Percentiles rank a stretch among this genome's conserved stretches.
phyloP scores from a whole-genome alignment of 2,888 invertebrate species.

The Hypercompe scribonia region DNA sequence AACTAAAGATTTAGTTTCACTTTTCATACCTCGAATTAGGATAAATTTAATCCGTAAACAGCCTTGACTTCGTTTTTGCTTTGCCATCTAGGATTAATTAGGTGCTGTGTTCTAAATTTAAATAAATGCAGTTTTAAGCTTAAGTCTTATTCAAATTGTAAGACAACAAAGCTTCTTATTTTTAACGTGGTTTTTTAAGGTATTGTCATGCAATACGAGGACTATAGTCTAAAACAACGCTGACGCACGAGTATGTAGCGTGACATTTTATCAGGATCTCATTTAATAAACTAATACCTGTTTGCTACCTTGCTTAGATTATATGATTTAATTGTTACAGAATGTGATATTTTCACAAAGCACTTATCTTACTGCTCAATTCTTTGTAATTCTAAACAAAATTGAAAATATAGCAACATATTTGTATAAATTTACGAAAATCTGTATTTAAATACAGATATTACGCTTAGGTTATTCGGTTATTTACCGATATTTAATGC shows the following conservation, averaged over 20 bases:
- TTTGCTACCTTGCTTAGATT: too few relatives aligned
- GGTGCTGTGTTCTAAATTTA: constrained; percentile 30
- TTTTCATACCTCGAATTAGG: constrained; percentile 66
- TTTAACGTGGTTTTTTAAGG: too few relatives aligned
- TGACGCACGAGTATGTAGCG: too few relatives aligned
- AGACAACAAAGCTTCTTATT: neutral
- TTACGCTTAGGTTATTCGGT: neutral
- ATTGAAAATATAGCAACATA: too few relatives aligned
- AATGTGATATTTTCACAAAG: too few relatives aligned
- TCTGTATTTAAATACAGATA: neutral
- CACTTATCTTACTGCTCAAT: too few relatives aligned
- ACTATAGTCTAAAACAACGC: too few relatives aligned
- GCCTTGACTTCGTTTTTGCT: constrained; percentile 66
- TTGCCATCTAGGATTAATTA: constrained; percentile 51
- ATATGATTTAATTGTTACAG: too few relatives aligned
- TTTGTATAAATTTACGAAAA: neutral
- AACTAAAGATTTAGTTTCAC: constrained; percentile 75
- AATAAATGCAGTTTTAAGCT: constrained; percentile 25
- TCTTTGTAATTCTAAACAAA: too few relatives aligned
- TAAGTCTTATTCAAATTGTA: neutral
- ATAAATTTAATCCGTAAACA: constrained; percentile 67
- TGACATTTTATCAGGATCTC: too few relatives aligned
- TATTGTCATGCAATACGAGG: too few relatives aligned
- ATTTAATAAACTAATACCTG: too few relatives aligned
- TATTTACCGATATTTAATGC: neutral